Evolutionary conservation across 2,113 vertebrate genomes (phyloP).

Genomic region (Erinaceus europaeus): DNA sequence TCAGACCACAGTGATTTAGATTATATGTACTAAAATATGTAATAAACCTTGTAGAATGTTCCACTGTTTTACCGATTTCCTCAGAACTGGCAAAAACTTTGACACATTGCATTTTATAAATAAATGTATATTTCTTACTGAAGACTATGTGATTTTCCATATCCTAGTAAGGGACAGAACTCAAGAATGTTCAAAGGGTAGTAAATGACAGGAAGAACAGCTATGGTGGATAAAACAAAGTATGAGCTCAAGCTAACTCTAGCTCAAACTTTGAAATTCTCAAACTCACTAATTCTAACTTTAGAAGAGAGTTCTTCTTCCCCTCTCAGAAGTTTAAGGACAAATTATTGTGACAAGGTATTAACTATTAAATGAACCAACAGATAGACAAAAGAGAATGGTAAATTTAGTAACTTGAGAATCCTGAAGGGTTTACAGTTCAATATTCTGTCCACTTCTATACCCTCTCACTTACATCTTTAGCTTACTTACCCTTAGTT

Average conservation of each 20-base stretch:
- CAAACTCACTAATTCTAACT: background rate
- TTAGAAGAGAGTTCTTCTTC: background rate
- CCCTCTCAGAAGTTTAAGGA: background rate
- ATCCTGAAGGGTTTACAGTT: background rate
- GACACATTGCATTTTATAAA: background rate
- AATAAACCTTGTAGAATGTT: background rate
- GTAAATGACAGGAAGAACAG: background rate
- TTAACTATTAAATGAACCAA: too few relatives aligned
- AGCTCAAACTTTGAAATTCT: background rate
- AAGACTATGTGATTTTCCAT: background rate
- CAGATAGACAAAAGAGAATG: background rate
- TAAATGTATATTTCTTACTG: background rate
- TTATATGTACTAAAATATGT: background rate
- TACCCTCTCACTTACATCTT: background rate
- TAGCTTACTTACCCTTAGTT: background rate
- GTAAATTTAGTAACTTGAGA: background rate
- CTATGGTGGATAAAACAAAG: background rate
- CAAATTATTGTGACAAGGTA: background rate
- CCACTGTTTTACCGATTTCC: background rate
- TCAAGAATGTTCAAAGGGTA: background rate
- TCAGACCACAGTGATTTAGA: background rate
- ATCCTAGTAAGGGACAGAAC: background rate
- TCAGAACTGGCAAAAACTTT: conserved; percentile 19
- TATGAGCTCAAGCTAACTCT: background rate
- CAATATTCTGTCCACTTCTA: background rate